phyloP scores from a whole-genome alignment of 2,888 invertebrate genomes.

The Drosophila nr. perissopoda region DNA sequence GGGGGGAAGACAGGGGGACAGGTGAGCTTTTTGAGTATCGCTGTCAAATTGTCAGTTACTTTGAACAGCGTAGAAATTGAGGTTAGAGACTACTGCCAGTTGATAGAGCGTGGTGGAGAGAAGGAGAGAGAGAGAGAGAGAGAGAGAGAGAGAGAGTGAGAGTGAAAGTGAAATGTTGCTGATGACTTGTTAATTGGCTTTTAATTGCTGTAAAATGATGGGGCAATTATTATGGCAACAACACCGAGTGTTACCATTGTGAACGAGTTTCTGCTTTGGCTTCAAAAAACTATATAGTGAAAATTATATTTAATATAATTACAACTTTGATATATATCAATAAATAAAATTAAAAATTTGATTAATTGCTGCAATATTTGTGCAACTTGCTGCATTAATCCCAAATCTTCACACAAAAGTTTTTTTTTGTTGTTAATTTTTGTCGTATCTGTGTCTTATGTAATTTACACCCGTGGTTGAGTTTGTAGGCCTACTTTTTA shows the following conservation, averaged over 20 bases:
- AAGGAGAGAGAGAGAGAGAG: neutral
- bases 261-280: neutral
- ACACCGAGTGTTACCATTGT: neutral
- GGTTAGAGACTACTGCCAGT: constrained; percentile 22
- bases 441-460: neutral
- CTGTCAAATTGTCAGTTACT: constrained; percentile 31
- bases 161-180: constrained; percentile 73
- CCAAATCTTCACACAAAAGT: neutral
- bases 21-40: neutral
- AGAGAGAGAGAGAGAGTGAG: neutral
- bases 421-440: neutral
- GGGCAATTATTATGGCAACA: constrained; percentile 31
- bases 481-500: neutral
- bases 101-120: neutral
- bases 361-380: neutral
- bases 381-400: neutral
- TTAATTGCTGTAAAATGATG: constrained; percentile 59
- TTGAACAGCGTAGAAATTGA: constrained; percentile 10
- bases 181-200: constrained; percentile 74
- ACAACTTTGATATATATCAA: neutral
- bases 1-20: neutral
- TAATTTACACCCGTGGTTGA: neutral
- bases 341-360: neutral
- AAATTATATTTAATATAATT: neutral
- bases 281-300: neutral